Percentiles rank a stretch among this genome's conserved stretches.
These are phyloP conservation scores for Entomobrya multifasciata DNA, from an alignment of 2,888 invertebrate genomes.

Conservation along the genomic window DNA sequence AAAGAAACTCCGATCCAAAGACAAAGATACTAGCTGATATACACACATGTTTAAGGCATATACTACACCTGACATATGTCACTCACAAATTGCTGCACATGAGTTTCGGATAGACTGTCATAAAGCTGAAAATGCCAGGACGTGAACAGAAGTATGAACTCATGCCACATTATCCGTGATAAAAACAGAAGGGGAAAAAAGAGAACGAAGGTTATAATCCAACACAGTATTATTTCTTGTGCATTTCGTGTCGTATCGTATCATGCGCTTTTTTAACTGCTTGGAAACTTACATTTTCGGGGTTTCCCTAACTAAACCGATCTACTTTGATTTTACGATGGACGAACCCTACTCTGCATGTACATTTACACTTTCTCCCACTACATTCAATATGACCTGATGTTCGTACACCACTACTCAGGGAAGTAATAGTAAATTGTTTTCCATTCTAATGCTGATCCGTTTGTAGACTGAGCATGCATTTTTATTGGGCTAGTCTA, in stretches of 20 bases:
- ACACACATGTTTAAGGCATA: not conserved
- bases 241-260: slow-evolving; percentile 48
- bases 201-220: too few species aligned
- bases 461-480: too few species aligned
- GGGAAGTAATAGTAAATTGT: too few species aligned
- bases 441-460: too few species aligned
- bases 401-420: too few species aligned
- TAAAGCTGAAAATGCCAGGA: slow-evolving; percentile 45
- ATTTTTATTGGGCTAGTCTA: too few species aligned
- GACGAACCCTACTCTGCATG: not conserved
- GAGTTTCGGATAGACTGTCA: slow-evolving; percentile 3
- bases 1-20: not conserved
- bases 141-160: not conserved
- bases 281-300: slow-evolving; percentile 32
- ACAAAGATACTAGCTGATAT: not conserved
- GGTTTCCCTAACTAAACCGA: slow-evolving; percentile 46
- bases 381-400: slow-evolving; percentile 8
- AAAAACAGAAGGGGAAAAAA: slow-evolving; percentile 34
- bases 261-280: slow-evolving; percentile 5
- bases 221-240: slow-evolving; percentile 20
- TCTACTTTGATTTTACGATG: not conserved
- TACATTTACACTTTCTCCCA: slow-evolving; percentile 28
- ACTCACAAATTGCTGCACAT: slow-evolving; percentile 3
- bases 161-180: slow-evolving; percentile 34
- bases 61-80: slow-evolving; percentile 22